Evolutionary conservation across 2,797 vertebrate species (phyloP).

Genomic region (Platyrinchus mystaceus): DNA sequence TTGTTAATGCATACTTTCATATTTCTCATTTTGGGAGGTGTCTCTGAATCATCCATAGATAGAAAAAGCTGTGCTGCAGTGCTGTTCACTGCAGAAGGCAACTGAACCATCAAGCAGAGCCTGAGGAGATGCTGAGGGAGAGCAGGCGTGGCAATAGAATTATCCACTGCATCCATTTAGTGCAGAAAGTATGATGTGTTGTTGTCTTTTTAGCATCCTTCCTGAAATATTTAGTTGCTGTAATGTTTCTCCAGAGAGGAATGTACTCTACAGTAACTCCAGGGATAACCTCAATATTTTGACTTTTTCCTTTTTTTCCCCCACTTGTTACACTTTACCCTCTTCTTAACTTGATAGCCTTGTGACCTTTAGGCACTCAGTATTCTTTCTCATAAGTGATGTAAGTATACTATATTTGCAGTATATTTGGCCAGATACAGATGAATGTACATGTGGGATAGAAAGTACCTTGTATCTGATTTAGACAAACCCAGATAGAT

Average conservation of each 20-base stretch:
- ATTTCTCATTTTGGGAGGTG: not conserved
- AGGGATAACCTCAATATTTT: not conserved
- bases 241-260: slow-evolving; percentile 11
- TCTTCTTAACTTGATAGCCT: not conserved
- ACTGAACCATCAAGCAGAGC: not conserved
- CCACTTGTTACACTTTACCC: not conserved
- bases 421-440: not conserved
- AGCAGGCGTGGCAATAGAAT: not conserved
- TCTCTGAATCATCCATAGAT: not conserved
- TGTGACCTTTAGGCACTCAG: not conserved
- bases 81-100: not conserved
- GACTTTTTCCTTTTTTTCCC: not conserved
- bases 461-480: not conserved
- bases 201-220: not conserved
- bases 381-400: not conserved
- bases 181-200: not conserved
- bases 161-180: not conserved
- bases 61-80: not conserved
- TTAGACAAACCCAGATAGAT: not conserved
- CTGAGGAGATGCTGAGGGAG: not conserved
- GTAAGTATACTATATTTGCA: not conserved
- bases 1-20: not conserved
- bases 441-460: not conserved
- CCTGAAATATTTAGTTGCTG: slow-evolving; percentile 44
- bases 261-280: not conserved